A percentile compares a stretch with the other conserved stretches of the same genome.
Conservation (phyloP, 1,140 invertebrate genomes). For the Argopecten irradians region DNA sequence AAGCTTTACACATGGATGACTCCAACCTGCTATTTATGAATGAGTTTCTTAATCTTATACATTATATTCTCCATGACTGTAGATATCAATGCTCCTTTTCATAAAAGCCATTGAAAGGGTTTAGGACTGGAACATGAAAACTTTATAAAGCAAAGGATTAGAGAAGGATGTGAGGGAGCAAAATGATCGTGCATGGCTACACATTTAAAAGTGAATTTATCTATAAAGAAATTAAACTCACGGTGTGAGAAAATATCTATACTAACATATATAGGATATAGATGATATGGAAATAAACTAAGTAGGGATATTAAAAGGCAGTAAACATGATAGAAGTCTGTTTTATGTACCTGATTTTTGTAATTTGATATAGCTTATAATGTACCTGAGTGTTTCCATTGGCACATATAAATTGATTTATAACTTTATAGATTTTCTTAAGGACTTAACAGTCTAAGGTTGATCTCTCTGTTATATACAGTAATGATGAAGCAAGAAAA, state of each 20-base stretch:
- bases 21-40: background rate
- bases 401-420: background rate
- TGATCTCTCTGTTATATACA: no score
- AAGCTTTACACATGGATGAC: background rate
- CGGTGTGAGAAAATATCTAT: background rate
- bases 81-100: background rate
- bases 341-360: background rate
- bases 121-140: background rate
- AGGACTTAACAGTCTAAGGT: background rate
- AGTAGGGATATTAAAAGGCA: background rate
- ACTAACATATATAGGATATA: background rate
- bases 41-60: background rate
- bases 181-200: background rate
- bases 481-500: no score
- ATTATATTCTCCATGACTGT: background rate
- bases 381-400: background rate
- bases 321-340: background rate
- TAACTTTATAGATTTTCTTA: background rate
- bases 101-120: background rate
- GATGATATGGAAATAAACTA: background rate
- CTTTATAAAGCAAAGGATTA: background rate
- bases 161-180: background rate
- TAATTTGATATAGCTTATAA: background rate
- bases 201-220: background rate
- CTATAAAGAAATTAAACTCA: background rate